A percentile compares a stretch with the other conserved stretches of the same genome.
Evolutionary conservation across 2,888 invertebrate genomes (phyloP).

Genomic region (Axea sp.): DNA sequence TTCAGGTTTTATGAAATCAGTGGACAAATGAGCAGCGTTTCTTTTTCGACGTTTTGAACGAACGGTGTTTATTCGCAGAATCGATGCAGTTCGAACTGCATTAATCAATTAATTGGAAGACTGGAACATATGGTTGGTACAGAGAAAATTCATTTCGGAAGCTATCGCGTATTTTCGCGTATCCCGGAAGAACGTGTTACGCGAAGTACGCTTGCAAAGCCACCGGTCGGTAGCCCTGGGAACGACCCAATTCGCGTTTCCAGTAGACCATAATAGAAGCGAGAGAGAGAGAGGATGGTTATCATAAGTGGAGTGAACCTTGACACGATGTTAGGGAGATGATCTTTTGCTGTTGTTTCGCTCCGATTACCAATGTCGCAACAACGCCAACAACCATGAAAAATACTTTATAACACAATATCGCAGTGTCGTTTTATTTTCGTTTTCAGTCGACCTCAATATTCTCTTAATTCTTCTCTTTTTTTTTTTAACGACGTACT

Average conservation of each 20-base stretch:
- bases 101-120: constrained; percentile 24
- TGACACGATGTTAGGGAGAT: constrained; percentile 57
- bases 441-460: too few species aligned
- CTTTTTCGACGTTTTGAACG: too few species aligned
- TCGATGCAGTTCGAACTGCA: constrained; percentile 10
- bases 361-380: constrained; percentile 42
- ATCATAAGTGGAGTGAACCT: constrained; percentile 61
- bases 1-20: too few species aligned
- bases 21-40: too few species aligned
- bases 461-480: too few species aligned
- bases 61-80: too few species aligned
- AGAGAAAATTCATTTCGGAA: constrained; percentile 46
- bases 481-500: too few species aligned
- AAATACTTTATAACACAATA: too few species aligned
- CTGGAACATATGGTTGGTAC: constrained; percentile 1
- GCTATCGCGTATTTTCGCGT: constrained; percentile 24
- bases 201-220: constrained; percentile 53
- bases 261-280: constrained; percentile 54
- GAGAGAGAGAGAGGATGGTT: constrained; percentile 55
- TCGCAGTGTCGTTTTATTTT: too few species aligned
- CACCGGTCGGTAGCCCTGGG: constrained; percentile 55
- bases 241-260: constrained; percentile 61
- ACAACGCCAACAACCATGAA: constrained; percentile 36
- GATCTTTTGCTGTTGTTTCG: constrained; percentile 53
- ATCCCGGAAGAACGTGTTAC: constrained; percentile 57